These are phyloP conservation scores for Myotis davidii DNA, from an alignment of 2,113 vertebrate species.

Conservation along the genomic window DNA sequence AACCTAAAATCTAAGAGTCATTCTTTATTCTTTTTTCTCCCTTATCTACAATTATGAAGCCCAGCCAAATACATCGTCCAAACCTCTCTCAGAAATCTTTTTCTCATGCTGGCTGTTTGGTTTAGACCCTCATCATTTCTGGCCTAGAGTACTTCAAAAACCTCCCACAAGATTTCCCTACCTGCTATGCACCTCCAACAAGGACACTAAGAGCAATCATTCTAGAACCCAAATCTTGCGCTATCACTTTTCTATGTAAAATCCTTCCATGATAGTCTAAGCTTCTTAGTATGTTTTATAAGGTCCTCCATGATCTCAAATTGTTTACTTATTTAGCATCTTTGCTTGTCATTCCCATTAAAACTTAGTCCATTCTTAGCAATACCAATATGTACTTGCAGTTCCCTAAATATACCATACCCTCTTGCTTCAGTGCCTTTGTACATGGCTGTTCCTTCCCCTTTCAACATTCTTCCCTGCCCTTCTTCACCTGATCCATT, in stretches of 20 bases:
- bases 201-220: background rate
- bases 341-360: background rate
- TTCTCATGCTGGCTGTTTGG: background rate
- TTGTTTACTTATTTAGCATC: background rate
- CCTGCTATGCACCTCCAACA: background rate
- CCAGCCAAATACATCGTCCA: background rate
- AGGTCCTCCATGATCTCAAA: background rate
- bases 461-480: background rate
- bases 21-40: background rate
- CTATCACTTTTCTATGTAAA: background rate
- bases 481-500: background rate
- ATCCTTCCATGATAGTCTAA: background rate
- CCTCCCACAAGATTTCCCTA: background rate
- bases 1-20: background rate
- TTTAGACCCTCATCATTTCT: slow-evolving; percentile 17
- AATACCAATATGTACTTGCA: background rate
- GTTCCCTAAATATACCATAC: background rate
- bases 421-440: background rate
- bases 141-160: background rate
- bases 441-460: background rate
- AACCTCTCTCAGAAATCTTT: background rate
- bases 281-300: background rate
- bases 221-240: background rate
- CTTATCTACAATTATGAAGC: background rate
- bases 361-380: background rate